Percentiles rank a stretch among this genome's conserved stretches.
phyloP scores from a whole-genome alignment of 2,888 invertebrate species.

The Agonopterix arenella region DNA sequence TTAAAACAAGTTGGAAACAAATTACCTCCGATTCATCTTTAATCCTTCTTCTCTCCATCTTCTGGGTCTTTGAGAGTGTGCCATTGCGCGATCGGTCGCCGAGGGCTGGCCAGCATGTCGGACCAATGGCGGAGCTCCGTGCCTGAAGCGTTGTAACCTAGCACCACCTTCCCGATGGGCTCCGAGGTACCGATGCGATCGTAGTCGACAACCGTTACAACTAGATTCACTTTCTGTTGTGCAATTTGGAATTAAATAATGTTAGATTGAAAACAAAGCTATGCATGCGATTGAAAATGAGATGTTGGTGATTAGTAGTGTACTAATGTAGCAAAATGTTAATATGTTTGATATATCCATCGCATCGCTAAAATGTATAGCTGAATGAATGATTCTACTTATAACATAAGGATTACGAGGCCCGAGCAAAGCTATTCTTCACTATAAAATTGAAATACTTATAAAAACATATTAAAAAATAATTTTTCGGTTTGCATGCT shows the following conservation, averaged over 20 bases:
- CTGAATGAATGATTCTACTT: no score
- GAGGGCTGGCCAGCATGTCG: conserved; percentile 99
- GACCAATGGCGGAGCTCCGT: conserved; percentile 99
- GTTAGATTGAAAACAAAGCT: not conserved
- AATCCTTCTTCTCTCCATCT: conserved; percentile 92
- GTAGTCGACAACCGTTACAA: conserved; percentile 99
- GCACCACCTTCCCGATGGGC: conserved; percentile 97
- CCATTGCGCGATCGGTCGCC: conserved; percentile 99
- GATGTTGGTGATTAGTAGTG: not conserved
- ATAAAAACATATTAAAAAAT: no score
- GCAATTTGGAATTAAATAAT: conserved; percentile 24
- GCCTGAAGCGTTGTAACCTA: conserved; percentile 98
- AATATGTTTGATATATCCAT: no score
- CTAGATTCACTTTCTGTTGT: conserved; percentile 97
- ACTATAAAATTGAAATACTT: no score
- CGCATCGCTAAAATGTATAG: no score
- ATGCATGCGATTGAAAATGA: not conserved
- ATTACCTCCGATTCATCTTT: conserved; percentile 30
- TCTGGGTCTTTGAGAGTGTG: conserved; percentile 99
- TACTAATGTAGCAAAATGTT: no score
- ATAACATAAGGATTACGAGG: no score
- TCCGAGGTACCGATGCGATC: conserved; percentile 99
- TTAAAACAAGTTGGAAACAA: not conserved
- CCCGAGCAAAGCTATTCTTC: no score
- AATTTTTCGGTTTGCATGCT: no score